These are phyloP conservation scores for Ornithoptera alexandrae DNA, from an alignment of 2,888 invertebrate genomes.

Conservation along the genomic window DNA sequence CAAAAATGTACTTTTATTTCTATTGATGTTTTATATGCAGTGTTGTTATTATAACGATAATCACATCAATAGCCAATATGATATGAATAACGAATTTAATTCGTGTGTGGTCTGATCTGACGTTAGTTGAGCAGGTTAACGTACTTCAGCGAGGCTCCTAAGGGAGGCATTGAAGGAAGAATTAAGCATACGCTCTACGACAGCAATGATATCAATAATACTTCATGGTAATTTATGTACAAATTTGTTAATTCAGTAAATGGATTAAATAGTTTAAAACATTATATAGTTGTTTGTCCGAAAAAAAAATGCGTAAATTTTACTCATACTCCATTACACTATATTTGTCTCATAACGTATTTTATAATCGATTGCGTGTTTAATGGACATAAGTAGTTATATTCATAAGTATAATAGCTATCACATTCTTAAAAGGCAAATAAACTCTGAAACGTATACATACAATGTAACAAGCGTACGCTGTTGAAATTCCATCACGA, in stretches of 20 bases:
- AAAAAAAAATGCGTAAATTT: too few species aligned
- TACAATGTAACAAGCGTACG: constrained; percentile 11
- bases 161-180: constrained; percentile 25
- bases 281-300: too few species aligned
- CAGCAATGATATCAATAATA: neutral
- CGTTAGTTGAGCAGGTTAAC: constrained; percentile 19
- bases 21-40: too few species aligned
- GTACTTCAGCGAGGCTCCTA: constrained; percentile 14
- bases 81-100: constrained; percentile 23
- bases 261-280: too few species aligned
- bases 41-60: constrained; percentile 9
- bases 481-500: constrained; percentile 23
- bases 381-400: constrained; percentile 6
- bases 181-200: constrained; percentile 4
- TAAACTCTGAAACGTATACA: constrained; percentile 13
- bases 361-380: constrained; percentile 16
- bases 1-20: too few species aligned
- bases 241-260: too few species aligned
- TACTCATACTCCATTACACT: neutral
- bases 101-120: constrained; percentile 11
- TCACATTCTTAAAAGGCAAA: constrained; percentile 21
- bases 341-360: neutral
- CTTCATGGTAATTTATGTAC: too few species aligned
- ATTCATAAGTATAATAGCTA: constrained; percentile 7
- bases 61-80: constrained; percentile 8